phyloP scores from a whole-genome alignment of 2,888 invertebrate species.

The Diarsia brunnea region DNA sequence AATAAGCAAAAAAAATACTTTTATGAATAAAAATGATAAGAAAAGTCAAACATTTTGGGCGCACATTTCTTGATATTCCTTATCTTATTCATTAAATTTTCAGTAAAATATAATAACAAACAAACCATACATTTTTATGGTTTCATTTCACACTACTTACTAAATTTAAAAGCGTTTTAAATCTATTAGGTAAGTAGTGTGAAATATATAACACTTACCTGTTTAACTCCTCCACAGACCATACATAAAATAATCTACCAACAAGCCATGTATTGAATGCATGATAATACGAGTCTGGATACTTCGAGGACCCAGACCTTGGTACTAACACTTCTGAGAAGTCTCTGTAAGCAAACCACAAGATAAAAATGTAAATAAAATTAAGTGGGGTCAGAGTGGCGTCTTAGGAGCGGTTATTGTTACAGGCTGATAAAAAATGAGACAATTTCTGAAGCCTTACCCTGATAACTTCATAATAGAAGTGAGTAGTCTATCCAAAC shows the following conservation, averaged over 20 bases:
- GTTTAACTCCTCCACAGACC: constrained; percentile 88
- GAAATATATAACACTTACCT: constrained; percentile 77
- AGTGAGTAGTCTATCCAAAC: constrained; percentile 90
- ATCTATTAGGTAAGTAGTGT: not conserved
- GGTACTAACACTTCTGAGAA: constrained; percentile 90
- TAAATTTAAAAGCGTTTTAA: not conserved
- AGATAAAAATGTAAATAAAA: not conserved
- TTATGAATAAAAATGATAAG: not conserved
- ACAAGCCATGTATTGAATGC: constrained; percentile 93
- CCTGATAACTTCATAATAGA: constrained; percentile 91
- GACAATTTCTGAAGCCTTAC: constrained; percentile 69
- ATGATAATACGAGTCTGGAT: constrained; percentile 86
- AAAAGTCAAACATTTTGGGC: too few species aligned
- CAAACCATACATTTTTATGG: too few species aligned
- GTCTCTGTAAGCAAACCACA: constrained; percentile 78
- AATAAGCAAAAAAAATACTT: not conserved
- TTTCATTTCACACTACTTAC: too few species aligned
- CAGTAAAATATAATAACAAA: not conserved
- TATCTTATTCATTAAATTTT: not conserved
- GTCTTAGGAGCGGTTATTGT: not conserved
- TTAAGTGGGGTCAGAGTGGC: not conserved
- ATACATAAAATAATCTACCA: constrained; percentile 92
- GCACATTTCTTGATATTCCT: not conserved
- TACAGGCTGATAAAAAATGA: not conserved
- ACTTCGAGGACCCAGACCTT: constrained; percentile 82